A percentile compares a stretch with the other conserved stretches of the same genome.
Conservation (phyloP, 2,113 vertebrate genomes). For the Potamarius usumacintae region DNA sequence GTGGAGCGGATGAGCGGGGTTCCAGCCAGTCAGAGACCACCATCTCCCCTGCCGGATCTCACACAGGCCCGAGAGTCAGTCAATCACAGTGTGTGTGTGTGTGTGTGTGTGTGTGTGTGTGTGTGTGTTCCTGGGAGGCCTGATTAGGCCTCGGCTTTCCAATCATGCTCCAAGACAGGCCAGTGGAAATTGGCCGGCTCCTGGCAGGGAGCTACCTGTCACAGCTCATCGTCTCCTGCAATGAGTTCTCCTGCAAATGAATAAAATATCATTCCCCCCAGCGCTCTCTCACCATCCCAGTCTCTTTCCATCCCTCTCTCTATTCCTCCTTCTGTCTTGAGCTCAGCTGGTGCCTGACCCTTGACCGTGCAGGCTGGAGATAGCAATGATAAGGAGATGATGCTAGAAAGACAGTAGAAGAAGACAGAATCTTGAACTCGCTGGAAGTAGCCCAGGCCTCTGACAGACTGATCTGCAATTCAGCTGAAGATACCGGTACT, state of each 20-base stretch:
- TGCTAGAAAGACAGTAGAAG: conserved; percentile 32
- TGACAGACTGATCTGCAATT: conserved; percentile 70
- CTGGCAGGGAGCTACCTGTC: conserved; percentile 96
- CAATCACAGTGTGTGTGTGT: conserved; percentile 61
- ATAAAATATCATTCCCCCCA: conserved; percentile 77
- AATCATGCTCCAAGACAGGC: conserved; percentile 98
- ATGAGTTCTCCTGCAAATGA: conserved; percentile 76
- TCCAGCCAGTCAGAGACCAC: conserved; percentile 49
- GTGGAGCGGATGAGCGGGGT: conserved; percentile 9
- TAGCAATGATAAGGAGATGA: conserved; percentile 59
- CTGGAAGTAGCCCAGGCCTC: conserved; percentile 65
- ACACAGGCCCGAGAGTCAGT: conserved; percentile 75
- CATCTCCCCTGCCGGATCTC: conserved; percentile 72
- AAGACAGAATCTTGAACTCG: conserved; percentile 25
- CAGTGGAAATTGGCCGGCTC: conserved; percentile 95
- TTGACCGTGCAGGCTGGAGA: conserved; percentile 71
- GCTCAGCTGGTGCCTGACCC: conserved; percentile 68
- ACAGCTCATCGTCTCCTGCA: conserved; percentile 86
- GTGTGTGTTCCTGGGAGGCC: conserved; percentile 86
- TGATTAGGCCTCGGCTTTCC: conserved; percentile 98
- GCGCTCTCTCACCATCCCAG: conserved; percentile 56
- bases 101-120: conserved; percentile 38
- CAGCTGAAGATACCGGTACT: conserved; percentile 66
- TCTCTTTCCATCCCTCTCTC: conserved; percentile 60
- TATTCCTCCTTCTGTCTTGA: conserved; percentile 52